Evolutionary conservation across 2,888 invertebrate genomes (phyloP).

Genomic region (Limnephilus marmoratus): DNA sequence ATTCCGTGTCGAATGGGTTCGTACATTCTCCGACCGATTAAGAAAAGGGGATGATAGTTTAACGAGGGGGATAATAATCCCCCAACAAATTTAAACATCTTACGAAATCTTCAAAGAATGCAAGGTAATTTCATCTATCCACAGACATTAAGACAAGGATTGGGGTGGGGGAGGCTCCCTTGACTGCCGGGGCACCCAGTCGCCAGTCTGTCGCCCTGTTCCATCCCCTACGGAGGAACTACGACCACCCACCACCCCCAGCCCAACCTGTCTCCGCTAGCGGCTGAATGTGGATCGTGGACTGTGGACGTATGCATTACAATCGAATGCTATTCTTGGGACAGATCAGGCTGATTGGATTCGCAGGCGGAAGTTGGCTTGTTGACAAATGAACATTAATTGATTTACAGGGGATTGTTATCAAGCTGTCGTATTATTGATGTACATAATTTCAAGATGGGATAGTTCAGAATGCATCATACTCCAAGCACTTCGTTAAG

Average conservation of each 20-base stretch:
- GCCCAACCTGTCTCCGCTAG: neutral
- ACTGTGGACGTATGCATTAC: neutral
- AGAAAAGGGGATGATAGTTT: no score
- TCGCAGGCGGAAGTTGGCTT: conserved; percentile 7
- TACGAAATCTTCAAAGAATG: neutral
- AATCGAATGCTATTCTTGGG: conserved; percentile 16
- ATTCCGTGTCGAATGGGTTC: no score
- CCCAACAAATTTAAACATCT: neutral
- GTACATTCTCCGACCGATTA: no score
- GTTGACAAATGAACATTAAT: conserved; percentile 29
- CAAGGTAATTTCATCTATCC: no score
- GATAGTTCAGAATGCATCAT: neutral
- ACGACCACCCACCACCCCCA: neutral
- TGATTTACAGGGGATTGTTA: conserved; percentile 10
- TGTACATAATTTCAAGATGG: neutral
- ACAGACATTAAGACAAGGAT: no score
- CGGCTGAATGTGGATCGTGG: neutral
- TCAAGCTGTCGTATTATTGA: neutral
- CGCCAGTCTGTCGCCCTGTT: conserved; percentile 32
- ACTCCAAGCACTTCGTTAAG: no score
- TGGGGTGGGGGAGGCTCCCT: neutral
- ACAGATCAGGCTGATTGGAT: conserved; percentile 39
- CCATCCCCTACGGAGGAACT: conserved; percentile 16
- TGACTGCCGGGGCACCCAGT: neutral
- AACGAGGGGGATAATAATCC: neutral